These are phyloP conservation scores for Ostrea edulis DNA, from an alignment of 1,140 invertebrate species.

Conservation along the genomic window DNA sequence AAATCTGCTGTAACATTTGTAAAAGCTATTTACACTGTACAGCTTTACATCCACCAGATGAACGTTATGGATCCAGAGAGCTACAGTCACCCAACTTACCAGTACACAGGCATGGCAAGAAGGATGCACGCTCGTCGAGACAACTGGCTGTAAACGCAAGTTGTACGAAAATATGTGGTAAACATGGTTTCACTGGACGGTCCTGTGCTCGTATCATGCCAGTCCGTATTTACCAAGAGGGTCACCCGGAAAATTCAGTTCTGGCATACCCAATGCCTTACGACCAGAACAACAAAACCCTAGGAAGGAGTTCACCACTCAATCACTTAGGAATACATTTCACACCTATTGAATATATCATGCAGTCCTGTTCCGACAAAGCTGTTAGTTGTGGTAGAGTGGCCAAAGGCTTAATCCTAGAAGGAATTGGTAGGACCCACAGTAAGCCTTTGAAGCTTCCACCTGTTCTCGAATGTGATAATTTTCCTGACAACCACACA, in stretches of 20 bases:
- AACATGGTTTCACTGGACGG: background rate
- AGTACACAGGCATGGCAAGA: no score
- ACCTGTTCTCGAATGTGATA: constrained; percentile 44
- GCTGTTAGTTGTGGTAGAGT: constrained; percentile 18
- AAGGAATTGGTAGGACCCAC: constrained; percentile 20
- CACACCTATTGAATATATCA: constrained; percentile 1
- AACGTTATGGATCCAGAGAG: no score
- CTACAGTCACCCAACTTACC: no score
- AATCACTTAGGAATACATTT: background rate
- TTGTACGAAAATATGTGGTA: constrained; percentile 39
- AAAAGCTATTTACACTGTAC: no score
- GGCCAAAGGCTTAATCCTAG: constrained; percentile 25
- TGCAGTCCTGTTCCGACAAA: constrained; percentile 38
- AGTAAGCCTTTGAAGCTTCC: constrained; percentile 41
- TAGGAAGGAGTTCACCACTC: no score
- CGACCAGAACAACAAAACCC: constrained; percentile 49
- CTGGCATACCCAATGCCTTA: constrained; percentile 45
- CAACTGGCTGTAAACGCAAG: background rate
- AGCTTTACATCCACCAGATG: no score
- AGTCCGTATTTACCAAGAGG: constrained; percentile 30
- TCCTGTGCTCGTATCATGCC: constrained; percentile 51
- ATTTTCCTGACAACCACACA: constrained; percentile 37
- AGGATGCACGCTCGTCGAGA: background rate
- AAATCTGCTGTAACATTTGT: constrained; percentile 36
- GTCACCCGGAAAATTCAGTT: background rate